phyloP scores from a whole-genome alignment of 2,888 invertebrate genomes.

The Callimorpha dominula region DNA sequence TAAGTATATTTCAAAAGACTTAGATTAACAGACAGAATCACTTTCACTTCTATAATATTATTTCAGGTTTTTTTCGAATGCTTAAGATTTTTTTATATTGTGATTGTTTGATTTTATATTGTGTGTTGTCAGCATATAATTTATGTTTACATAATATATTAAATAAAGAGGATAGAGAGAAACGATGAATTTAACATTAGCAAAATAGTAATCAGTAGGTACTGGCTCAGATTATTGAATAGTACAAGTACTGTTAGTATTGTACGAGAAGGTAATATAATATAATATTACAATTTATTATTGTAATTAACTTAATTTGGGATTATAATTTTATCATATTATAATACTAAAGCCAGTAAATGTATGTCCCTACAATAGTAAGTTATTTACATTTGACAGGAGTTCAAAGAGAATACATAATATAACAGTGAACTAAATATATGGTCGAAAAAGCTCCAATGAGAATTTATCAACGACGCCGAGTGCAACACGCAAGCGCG shows the following conservation, averaged over 20 bases:
- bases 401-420: constrained; percentile 36
- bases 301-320: neutral
- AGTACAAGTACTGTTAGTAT: neutral
- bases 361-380: neutral
- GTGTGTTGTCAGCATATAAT: too few species aligned
- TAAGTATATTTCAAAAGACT: too few species aligned
- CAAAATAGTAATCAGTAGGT: neutral
- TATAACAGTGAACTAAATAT: constrained; percentile 65
- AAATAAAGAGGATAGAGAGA: too few species aligned
- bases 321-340: neutral
- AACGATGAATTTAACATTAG: too few species aligned
- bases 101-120: too few species aligned
- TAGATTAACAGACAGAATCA: too few species aligned
- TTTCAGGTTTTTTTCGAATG: too few species aligned
- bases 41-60: too few species aligned
- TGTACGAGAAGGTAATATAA: neutral
- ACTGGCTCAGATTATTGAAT: neutral
- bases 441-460: constrained; percentile 72
- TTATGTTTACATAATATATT: too few species aligned
- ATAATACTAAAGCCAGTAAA: neutral
- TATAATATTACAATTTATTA: neutral
- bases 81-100: too few species aligned
- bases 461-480: constrained; percentile 80
- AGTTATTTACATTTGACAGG: constrained; percentile 11
- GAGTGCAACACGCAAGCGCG: constrained; percentile 65